Evolutionary conservation across 2,888 invertebrate genomes (phyloP), one percentile per base, ranked within the genome.

Genomic region (Chrysomela aeneicollis): DNA sequence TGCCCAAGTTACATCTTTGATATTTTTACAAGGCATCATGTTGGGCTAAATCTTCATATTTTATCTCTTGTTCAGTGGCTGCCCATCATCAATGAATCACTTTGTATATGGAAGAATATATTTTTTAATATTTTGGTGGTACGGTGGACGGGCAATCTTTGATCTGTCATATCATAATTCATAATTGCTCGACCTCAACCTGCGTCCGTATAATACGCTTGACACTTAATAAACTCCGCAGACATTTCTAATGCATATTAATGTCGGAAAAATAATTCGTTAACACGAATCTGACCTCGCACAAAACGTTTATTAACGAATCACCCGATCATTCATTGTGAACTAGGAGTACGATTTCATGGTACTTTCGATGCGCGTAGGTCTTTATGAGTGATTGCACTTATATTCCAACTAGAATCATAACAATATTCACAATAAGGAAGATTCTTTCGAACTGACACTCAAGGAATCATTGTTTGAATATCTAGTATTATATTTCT

Each of bases 111-210:
- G n/a, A n/a, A n/a, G n/a, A n/a, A n/a, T n/a, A n/a, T n/a, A n/a
- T n/a, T n/a, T n/a, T n/a, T n/a, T n/a, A n/a, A n/a, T n/a, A n/a
- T 26, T 35, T 35, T 10, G 10, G 35, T 9, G 35, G 35, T 12
- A 35, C 9, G 8, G 12, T 12, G 10, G 12, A 35, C 35, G 12
- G 35, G 12, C 9, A 10, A 35, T 35, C 35, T 35, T 35, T 10
- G 2, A 35, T 2, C 35, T 35, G 35, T 26, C 26, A 26, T 5
- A 26, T 26, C 26, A 26, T 26, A 26, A 26, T 26, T 26, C 26
- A 26, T 72, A 69, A 70, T 70, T 72, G 70, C 70, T 72, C 64
- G 63, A 72, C 67, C 59, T 61, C 64, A 22, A 52, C 61, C 55
- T 51, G 35, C 35, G 64, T 61, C 57, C 52, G 37, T 42, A 52